Percentiles rank a stretch among this genome's conserved stretches.
phyloP scores from a whole-genome alignment of 2,113 vertebrate species.

The Forbesichthys papilliferus region DNA sequence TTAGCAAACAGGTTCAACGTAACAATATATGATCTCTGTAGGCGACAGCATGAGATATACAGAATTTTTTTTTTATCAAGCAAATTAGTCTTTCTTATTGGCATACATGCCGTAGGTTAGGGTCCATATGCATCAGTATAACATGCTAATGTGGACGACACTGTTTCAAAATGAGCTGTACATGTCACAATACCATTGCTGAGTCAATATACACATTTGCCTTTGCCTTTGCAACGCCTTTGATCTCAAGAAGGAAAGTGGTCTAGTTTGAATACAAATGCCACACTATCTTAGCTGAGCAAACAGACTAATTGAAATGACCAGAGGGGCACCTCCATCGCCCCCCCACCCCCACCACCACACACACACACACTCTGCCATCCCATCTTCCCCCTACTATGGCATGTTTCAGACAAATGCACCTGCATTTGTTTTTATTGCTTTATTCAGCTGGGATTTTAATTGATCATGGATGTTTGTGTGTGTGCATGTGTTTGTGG shows the following conservation, averaged over 20 bases:
- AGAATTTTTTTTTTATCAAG: constrained; percentile 1
- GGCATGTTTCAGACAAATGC: constrained; percentile 60
- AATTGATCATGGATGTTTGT: constrained; percentile 51
- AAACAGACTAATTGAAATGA: constrained; percentile 53
- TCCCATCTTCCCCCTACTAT: neutral
- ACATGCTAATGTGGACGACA: neutral
- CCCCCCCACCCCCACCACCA: too few relatives aligned
- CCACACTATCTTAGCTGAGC: constrained; percentile 54
- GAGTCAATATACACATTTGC: constrained; percentile 18
- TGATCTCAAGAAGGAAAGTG: constrained; percentile 32
- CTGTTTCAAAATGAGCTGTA: neutral
- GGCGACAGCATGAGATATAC: constrained; percentile 15
- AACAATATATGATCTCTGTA: neutral
- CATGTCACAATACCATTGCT: constrained; percentile 5
- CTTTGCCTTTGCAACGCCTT: constrained; percentile 14
- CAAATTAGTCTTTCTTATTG: neutral
- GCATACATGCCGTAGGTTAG: neutral
- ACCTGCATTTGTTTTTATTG: constrained; percentile 60
- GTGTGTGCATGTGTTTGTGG: constrained; percentile 19
- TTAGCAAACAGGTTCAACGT: constrained; percentile 2
- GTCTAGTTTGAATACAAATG: constrained; percentile 66
- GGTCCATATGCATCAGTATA: constrained; percentile 2
- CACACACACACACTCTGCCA: too few relatives aligned
- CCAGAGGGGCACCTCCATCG: constrained; percentile 27
- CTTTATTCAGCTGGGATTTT: constrained; percentile 61